Evolutionary conservation across 2,888 invertebrate species (phyloP), one percentile per base, ranked within the genome.

Genomic region (Polydrusus tereticollis): DNA sequence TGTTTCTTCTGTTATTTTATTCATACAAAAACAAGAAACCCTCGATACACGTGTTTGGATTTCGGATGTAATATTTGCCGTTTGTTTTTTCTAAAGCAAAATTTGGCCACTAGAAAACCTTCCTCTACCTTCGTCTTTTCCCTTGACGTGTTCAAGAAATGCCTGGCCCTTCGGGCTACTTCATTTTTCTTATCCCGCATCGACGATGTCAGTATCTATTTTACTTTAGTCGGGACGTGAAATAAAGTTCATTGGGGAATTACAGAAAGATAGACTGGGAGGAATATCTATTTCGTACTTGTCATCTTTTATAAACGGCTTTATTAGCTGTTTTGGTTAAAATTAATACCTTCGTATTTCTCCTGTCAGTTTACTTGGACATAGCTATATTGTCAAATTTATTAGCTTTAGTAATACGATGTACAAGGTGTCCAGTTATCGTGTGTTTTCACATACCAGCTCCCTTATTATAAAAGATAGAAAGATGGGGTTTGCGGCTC

Each of bases 111-210:
- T 16, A 16, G 12, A 55, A 55, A 16, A 26, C 6, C 26, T 55
- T 55, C 29, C 29, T 8, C 1, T 29, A 26, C 16, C 23, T 26
- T 29, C 16, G 33, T 16, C 55, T 6, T 14, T n/a, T 14, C 55
- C 55, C 55, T 26, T 29, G 33, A 29, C 26, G 33, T 29, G 20
- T 55, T 33, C 29, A 29, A 55, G 55, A 55, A 23, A 16, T 33
- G 4, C 21, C 21, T 26, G 23, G 33, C 18, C 55, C 55, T 55
- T 55, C 55, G 55, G 55, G 55, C 55, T 33, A 55, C 33, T 55
- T 33, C 33, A 33, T 33, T 55, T 55, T 55, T 50, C 33, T 16
- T 55, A 20, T 21, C 8, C 14, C 7, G 52, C 52, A 23, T 20
- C 26, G n/a, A n/a, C 14, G 12, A 29, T 29, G 55, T 55, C 55